These are phyloP conservation scores for Boloria selene DNA, from an alignment of 2,888 invertebrate genomes.

Conservation along the genomic window DNA sequence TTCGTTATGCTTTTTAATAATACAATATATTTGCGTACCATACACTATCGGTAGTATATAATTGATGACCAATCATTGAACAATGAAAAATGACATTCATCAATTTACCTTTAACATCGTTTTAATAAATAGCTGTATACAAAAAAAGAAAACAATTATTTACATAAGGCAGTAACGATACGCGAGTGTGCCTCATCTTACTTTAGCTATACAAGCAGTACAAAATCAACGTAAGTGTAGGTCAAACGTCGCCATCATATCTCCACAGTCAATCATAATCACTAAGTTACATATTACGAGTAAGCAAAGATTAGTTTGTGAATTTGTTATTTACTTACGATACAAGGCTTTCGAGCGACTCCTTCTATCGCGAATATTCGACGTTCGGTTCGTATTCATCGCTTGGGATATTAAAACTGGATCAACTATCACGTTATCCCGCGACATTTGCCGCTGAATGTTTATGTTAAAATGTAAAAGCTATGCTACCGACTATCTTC, in stretches of 20 bases:
- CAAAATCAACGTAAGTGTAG: conserved; percentile 66
- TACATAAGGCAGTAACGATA: conserved; percentile 81
- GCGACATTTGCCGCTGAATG: conserved; percentile 18
- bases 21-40: conserved; percentile 82
- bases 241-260: conserved; percentile 66
- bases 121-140: conserved; percentile 84
- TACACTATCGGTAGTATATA: conserved; percentile 80
- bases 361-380: conserved; percentile 25
- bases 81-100: conserved; percentile 79
- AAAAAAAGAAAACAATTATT: conserved; percentile 80
- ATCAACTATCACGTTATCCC: too few species aligned
- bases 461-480: conserved; percentile 21
- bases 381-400: conserved; percentile 32
- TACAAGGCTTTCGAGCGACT: conserved; percentile 45
- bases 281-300: conserved; percentile 78
- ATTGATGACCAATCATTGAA: conserved; percentile 81
- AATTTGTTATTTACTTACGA: conserved; percentile 67
- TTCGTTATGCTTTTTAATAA: conserved; percentile 82
- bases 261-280: conserved; percentile 77
- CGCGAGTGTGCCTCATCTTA: conserved; percentile 78
- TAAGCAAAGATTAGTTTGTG: conserved; percentile 81
- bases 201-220: conserved; percentile 80
- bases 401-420: conserved; percentile 7
- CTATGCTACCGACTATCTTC: conserved; percentile 2
- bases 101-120: conserved; percentile 78